Conservation (phyloP, 2,797 vertebrate species). For the Ambastaia sidthimunki region DNA sequence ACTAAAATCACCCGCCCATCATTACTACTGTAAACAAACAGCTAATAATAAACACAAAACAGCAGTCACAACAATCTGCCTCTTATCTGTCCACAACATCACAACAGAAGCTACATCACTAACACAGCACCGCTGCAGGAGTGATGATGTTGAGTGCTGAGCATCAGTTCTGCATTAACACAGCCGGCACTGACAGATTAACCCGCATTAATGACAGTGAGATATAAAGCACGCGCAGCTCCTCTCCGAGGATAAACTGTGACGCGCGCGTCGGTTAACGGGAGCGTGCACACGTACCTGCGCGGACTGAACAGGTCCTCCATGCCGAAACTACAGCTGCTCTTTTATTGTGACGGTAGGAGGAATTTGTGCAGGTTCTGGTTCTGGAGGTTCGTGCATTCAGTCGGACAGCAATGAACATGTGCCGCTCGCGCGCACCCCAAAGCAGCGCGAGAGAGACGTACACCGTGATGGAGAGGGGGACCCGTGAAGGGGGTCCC, state of each 20-base stretch:
- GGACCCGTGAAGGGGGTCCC: constrained; percentile 62
- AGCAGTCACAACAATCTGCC: constrained; percentile 68
- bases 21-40: too few species aligned
- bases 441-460: constrained; percentile 61
- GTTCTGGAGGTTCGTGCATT: constrained; percentile 97
- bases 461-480: constrained; percentile 65
- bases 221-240: constrained; percentile 4
- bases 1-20: constrained; percentile 31
- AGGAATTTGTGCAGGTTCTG: constrained; percentile 81
- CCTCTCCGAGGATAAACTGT: constrained; percentile 12
- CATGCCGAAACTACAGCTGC: constrained; percentile 89
- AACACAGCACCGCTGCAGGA: not conserved
- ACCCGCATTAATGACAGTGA: constrained; percentile 4
- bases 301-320: constrained; percentile 93
- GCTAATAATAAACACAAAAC: constrained; percentile 69
- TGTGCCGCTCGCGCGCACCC: too few species aligned
- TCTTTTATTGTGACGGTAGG: constrained; percentile 72
- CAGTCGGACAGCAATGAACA: too few species aligned
- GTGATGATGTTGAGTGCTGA: not conserved
- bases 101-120: not conserved
- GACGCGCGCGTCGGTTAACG: constrained; percentile 63
- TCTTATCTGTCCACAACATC: constrained; percentile 15
- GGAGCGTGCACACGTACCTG: constrained; percentile 88
- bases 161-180: not conserved
- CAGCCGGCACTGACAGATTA: constrained; percentile 43